phyloP scores from a whole-genome alignment of 2,888 invertebrate genomes.

The Drosophila rellima region DNA sequence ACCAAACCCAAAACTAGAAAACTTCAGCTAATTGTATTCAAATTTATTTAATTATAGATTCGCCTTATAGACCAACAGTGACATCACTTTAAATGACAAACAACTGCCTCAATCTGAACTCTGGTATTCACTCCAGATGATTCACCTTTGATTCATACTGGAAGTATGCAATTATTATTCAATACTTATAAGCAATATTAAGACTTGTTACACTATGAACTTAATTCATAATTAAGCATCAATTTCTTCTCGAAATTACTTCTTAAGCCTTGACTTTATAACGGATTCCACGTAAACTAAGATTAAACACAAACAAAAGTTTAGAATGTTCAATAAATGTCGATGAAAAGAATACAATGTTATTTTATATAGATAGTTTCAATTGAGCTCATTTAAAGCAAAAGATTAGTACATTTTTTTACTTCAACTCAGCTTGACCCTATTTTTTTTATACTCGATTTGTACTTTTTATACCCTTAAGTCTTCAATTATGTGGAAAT shows the following conservation, averaged over 20 bases:
- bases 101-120: conserved; percentile 27
- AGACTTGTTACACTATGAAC: conserved; percentile 53
- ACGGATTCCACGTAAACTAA: conserved; percentile 10
- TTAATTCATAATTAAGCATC: conserved; percentile 31
- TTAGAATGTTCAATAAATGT: conserved; percentile 10
- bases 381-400: neutral
- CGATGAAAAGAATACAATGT: conserved; percentile 1
- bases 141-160: conserved; percentile 31
- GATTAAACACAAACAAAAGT: neutral
- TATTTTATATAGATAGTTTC: neutral
- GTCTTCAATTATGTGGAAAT: too few relatives aligned
- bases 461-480: too few relatives aligned
- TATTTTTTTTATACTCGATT: too few relatives aligned
- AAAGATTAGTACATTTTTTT: too few relatives aligned
- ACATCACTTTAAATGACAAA: conserved; percentile 60
- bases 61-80: conserved; percentile 71
- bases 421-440: too few relatives aligned
- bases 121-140: conserved; percentile 20
- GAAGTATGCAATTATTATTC: conserved; percentile 25
- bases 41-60: conserved; percentile 44
- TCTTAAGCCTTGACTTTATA: conserved; percentile 3
- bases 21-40: conserved; percentile 1
- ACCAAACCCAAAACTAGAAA: too few relatives aligned
- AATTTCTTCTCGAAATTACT: conserved; percentile 20
- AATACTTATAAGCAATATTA: conserved; percentile 39